Base-by-base conservation (phyloP, 2,888 invertebrate species). In the Hydriomena furcata region DNA sequence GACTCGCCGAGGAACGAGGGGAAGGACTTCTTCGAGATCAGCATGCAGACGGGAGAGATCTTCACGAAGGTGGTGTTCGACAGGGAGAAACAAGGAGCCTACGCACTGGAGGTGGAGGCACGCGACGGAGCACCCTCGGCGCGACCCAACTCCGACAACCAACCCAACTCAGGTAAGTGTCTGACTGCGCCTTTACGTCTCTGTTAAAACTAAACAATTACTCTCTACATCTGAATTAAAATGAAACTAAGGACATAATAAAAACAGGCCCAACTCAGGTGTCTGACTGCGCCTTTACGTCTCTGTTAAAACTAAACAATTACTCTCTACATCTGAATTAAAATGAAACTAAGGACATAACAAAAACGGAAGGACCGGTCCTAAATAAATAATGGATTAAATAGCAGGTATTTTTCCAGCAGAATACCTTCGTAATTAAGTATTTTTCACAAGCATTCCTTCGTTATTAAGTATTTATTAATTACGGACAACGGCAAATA, bases 111-210 rank as follows among this genome's bases (percentile, higher is more conserved):
- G 80, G 98, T 99, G 68, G 97, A 98, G 82, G 99, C 99, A 0
- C 92, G 98, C 50, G 99, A 99, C 79, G 98, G 98, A 42, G 97
- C 97, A 47, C 96, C 97, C n/a, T 99, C 99, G 7, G 98, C 97
- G 44, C 92, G 98, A 60, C 98, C 98, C 31, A 98, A 98, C 82
- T 96, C 96, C 77, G 95, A 96, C 78, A 96, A 96, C 84, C 95
- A 96, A 76, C 98, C 98, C 32, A 99, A 99, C 92, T 97, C 98
- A 93, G 98, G 98, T 98, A 75, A 34, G 73, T 65, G 50, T 56
- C 61, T 45, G 24, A 12, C 42, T 47, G 8, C 11, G 5, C 21
- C 25, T 12, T 6, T 21, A 38, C 40, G 12, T 21, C 35, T 37
- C 42, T 27, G 24, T 40, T 24, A 7, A 24, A 7, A n/a, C 12